Base-by-base conservation (phyloP, 2,113 vertebrate genomes). In the Anas platyrhynchos region DNA sequence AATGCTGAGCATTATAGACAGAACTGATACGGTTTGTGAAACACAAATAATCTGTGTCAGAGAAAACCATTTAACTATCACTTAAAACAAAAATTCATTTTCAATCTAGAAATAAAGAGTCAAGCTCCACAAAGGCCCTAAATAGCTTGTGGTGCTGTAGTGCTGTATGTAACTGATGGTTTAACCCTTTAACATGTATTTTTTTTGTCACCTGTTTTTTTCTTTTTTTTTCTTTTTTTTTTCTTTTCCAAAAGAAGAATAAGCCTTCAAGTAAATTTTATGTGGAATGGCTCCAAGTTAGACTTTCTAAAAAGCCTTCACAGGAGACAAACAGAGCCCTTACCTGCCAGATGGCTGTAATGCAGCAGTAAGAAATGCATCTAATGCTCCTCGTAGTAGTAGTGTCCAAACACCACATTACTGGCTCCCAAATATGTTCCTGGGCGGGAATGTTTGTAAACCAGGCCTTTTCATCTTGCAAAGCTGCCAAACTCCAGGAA, bases 401-500 rank as follows among this genome's bases (percentile, higher is more conserved):
- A 62, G 58, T 10, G 52, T 55, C 54, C 66, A 92, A 91, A 80
- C 14, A 21, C 9, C 58, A 84, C 31, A 41, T 55, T 61, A 72
- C 26, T 65, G 46, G 29, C 38, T 90, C 89, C 58, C 90, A 91
- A 90, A 43, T 61, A 71, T 62, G 65, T 78, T 86, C 61, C 56
- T 88, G 73, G 61, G 71, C 55, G 86, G 52, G 72, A 91, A 46
- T 81, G 61, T 89, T 88, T 93, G 59, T 71, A 91, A 91, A 90
- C 20, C 65, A 76, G 16, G n/a, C 50, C 31, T 25, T n/a, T 12
- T 52, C 58, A 29, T 81, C 44, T 8, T 56, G 43, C 22, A 25
- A 23, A 25, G 29, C 76, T 90, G 61, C 80, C 2, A 17, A 74
- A 65, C 77, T 94, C 56, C 61, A 84, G 59, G 50, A 91, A 80